Conservation (phyloP, 2,888 invertebrate genomes). For the Nowickia ferox region DNA sequence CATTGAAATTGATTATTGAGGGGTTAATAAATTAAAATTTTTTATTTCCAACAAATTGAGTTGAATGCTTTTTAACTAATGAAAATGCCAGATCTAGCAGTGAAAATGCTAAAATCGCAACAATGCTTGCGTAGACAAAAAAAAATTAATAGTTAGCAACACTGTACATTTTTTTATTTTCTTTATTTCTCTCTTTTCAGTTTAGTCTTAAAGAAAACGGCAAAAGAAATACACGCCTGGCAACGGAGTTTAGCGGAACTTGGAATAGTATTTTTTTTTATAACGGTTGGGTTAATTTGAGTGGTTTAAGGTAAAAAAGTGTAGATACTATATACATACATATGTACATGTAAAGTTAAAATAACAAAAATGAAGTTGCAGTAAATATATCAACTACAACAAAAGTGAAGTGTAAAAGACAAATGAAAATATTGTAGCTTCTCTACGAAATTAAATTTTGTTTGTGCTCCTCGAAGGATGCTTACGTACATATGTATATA, state of each 20-base stretch:
- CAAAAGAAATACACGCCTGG: neutral
- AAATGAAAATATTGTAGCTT: neutral
- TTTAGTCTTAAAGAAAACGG: constrained; percentile 36
- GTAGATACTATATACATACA: no score
- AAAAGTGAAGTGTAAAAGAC: constrained; percentile 47
- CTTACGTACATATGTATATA: neutral
- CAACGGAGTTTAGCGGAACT: constrained; percentile 11
- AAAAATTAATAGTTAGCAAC: neutral
- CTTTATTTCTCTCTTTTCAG: neutral
- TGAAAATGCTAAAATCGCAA: no score
- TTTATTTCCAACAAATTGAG: no score
- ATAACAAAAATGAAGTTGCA: neutral
- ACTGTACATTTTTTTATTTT: neutral
- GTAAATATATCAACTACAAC: neutral
- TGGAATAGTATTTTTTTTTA: neutral
- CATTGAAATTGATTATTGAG: no score
- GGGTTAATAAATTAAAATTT: no score
- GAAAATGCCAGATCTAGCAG: no score
- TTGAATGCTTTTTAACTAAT: no score
- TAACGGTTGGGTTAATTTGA: constrained; percentile 43
- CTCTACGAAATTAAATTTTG: neutral
- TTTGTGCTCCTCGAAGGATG: constrained; percentile 17
- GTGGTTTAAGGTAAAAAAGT: constrained; percentile 43
- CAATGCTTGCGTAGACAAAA: no score
- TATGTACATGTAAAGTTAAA: neutral